phyloP scores from a whole-genome alignment of 1,140 invertebrate species.

The Hyles vespertilio region DNA sequence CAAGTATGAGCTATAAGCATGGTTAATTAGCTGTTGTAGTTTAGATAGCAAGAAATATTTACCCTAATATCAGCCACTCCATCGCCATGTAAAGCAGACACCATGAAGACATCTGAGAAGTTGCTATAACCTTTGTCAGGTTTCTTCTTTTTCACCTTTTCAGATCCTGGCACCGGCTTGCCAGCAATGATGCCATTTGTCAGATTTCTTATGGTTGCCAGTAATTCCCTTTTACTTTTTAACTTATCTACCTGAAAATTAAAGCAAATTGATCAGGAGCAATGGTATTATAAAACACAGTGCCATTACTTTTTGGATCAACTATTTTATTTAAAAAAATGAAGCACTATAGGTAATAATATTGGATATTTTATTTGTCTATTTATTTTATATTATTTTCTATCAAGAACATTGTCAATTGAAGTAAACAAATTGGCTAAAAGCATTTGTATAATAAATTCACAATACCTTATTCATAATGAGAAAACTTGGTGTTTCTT shows the following conservation, averaged over 20 bases:
- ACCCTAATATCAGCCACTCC: conserved; percentile 87
- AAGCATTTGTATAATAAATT: no score
- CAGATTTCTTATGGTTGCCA: conserved; percentile 82
- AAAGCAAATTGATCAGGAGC: conserved; percentile 11
- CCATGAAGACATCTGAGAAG: conserved; percentile 91
- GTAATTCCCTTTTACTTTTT: conserved; percentile 84
- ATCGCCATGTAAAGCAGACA: conserved; percentile 87
- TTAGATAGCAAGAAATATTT: conserved; percentile 22
- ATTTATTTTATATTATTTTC: no score
- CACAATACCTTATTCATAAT: conserved; percentile 89
- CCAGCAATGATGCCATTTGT: conserved; percentile 80
- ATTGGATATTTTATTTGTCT: no score
- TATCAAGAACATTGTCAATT: no score
- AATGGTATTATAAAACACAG: background rate
- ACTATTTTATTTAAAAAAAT: no score
- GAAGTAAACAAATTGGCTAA: no score
- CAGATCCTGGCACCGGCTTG: conserved; percentile 45
- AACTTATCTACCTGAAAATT: conserved; percentile 84
- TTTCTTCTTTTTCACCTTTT: conserved; percentile 29
- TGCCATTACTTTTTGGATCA: no score
- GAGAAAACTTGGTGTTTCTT: conserved; percentile 84
- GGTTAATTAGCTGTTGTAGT: background rate
- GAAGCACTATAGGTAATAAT: no score
- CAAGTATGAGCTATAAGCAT: background rate
- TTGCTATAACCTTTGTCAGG: conserved; percentile 80